Percentiles rank a stretch among this genome's conserved stretches.
phyloP scores from a whole-genome alignment of 2,888 invertebrate genomes.

The Papilio protenor region DNA sequence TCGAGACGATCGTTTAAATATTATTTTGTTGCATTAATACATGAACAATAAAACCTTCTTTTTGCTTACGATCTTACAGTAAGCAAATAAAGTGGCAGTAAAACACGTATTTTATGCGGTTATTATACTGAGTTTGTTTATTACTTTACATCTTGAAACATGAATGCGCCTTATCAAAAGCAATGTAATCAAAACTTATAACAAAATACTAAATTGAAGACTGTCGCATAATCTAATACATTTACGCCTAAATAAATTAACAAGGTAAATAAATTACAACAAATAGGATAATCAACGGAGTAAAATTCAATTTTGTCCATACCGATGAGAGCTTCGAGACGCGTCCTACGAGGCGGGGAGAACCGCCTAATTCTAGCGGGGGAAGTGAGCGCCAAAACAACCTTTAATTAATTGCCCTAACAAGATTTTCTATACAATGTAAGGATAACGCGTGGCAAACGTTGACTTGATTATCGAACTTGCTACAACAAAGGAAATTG shows the following conservation, averaged over 20 bases:
- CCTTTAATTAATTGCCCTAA: constrained; percentile 45
- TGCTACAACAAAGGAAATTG: constrained; percentile 42
- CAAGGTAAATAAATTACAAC: constrained; percentile 41
- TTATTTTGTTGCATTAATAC: constrained; percentile 71
- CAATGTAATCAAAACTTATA: constrained; percentile 9
- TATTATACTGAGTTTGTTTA: not conserved
- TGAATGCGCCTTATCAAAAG: not conserved
- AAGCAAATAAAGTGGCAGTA: not conserved
- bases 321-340: constrained; percentile 39
- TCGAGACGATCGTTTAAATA: constrained; percentile 67
- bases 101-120: not conserved
- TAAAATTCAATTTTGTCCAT: constrained; percentile 43
- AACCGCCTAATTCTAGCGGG: constrained; percentile 37
- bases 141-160: not conserved
- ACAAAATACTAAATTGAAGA: constrained; percentile 8
- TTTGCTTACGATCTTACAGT: not conserved
- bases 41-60: constrained; percentile 57
- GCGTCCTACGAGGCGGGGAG: constrained; percentile 30
- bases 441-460: constrained; percentile 44
- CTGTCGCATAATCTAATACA: constrained; percentile 32
- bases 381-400: constrained; percentile 41
- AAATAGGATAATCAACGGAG: constrained; percentile 43
- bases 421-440: constrained; percentile 44
- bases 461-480: constrained; percentile 42
- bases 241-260: constrained; percentile 32